A percentile compares a stretch with the other conserved stretches of the same genome.
These are phyloP conservation scores for Dallia pectoralis DNA, from an alignment of 2,797 vertebrate species.

Conservation along the genomic window DNA sequence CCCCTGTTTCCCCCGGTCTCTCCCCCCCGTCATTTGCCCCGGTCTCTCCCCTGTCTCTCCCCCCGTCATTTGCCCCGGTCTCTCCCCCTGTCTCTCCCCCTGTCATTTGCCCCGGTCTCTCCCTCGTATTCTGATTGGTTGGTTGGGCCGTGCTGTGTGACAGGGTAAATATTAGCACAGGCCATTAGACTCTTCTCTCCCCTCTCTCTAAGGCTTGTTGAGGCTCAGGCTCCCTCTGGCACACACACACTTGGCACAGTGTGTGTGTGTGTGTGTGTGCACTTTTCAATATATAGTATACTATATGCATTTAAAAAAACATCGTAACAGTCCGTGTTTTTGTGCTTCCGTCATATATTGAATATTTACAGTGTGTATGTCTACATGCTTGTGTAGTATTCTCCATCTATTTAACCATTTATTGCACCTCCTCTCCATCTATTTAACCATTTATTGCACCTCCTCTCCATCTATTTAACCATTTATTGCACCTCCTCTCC, in stretches of 20 bases:
- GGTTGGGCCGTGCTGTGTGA: not conserved
- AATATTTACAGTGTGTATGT: not conserved
- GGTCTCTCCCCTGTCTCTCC: too few relatives aligned
- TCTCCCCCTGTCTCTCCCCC: not conserved
- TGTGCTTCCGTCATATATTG: not conserved
- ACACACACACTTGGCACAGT: constrained; percentile 8
- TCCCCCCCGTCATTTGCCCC: too few relatives aligned
- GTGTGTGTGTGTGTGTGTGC: constrained; percentile 15
- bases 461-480: too few relatives aligned
- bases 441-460: not conserved
- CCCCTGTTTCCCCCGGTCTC: too few relatives aligned
- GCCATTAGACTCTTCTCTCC: constrained; percentile 2
- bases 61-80: too few relatives aligned
- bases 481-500: too few relatives aligned
- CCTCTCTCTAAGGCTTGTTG: too few relatives aligned
- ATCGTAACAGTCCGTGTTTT: too few relatives aligned
- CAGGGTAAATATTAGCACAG: constrained; percentile 24
- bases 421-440: not conserved
- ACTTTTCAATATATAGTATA: too few relatives aligned
- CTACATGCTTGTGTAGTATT: too few relatives aligned
- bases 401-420: not conserved
- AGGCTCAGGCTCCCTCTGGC: not conserved
- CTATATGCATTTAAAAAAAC: too few relatives aligned
- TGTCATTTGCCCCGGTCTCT: too few relatives aligned
- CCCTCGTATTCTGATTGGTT: constrained; percentile 6